phyloP scores from a whole-genome alignment of 2,888 invertebrate species.

The Zele albiditarsus region DNA sequence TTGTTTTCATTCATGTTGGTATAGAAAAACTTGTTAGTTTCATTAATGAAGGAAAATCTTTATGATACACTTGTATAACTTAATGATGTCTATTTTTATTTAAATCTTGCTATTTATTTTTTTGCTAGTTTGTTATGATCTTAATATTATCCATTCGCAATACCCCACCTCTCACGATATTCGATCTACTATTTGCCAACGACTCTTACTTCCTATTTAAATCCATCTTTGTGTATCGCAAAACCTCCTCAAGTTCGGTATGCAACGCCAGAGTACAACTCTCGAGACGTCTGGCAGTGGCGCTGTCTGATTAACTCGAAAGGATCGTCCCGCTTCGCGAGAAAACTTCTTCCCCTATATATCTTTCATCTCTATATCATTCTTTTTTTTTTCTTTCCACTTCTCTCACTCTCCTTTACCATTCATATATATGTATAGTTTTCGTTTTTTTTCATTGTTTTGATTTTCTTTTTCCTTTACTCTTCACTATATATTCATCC shows the following conservation, averaged over 20 bases:
- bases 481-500: not conserved
- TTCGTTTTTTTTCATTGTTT: slow-evolving; percentile 8
- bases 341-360: slow-evolving; percentile 53
- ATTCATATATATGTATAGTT: slow-evolving; percentile 18
- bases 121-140: not conserved
- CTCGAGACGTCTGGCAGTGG: slow-evolving; percentile 64
- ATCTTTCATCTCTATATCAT: slow-evolving; percentile 32
- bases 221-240: slow-evolving; percentile 8
- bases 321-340: slow-evolving; percentile 57
- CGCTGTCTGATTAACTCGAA: slow-evolving; percentile 68
- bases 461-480: slow-evolving; percentile 27
- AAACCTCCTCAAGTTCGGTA: slow-evolving; percentile 5
- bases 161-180: not conserved
- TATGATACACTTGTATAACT: not conserved
- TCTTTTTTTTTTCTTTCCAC: slow-evolving; percentile 34
- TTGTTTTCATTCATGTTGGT: not conserved
- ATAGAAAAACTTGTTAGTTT: not conserved
- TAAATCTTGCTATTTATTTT: not conserved
- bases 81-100: not conserved
- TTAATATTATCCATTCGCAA: not conserved
- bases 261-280: slow-evolving; percentile 54
- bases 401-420: slow-evolving; percentile 29
- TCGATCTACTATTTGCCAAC: slow-evolving; percentile 20
- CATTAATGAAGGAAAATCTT: not conserved
- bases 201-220: slow-evolving; percentile 33